These are phyloP conservation scores for Drosophila neocordata DNA, from an alignment of 1,140 invertebrate genomes.

Conservation along the genomic window DNA sequence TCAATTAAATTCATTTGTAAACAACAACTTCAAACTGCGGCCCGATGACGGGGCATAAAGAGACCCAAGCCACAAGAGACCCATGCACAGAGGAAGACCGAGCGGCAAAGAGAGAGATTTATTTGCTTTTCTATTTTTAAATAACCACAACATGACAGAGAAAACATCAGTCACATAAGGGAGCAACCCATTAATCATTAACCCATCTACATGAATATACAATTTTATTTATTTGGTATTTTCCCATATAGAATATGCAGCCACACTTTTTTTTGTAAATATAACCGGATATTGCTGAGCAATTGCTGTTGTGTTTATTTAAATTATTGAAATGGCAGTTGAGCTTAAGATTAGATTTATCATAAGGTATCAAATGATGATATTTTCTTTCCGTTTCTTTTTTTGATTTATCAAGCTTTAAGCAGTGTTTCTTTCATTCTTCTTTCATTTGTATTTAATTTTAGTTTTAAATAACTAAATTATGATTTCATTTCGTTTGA, in stretches of 20 bases:
- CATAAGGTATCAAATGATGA: no score
- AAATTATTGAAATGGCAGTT: no score
- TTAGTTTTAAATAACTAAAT: background rate
- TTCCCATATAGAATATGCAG: background rate
- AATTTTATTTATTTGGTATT: background rate
- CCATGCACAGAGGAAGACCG: slow-evolving; percentile 8
- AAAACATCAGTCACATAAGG: slow-evolving; percentile 8
- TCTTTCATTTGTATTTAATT: no score
- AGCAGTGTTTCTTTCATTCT: no score
- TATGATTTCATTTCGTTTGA: background rate
- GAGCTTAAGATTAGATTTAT: no score
- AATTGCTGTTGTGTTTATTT: no score
- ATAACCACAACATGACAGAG: slow-evolving; percentile 18
- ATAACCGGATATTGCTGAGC: no score
- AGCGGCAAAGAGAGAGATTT: slow-evolving; percentile 43
- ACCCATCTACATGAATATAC: background rate
- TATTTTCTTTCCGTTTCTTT: no score
- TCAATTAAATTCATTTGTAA: slow-evolving; percentile 82
- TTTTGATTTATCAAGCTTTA: no score
- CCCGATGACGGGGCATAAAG: slow-evolving; percentile 47
- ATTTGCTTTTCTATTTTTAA: slow-evolving; percentile 39
- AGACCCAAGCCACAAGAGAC: slow-evolving; percentile 17
- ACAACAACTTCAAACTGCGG: slow-evolving; percentile 63
- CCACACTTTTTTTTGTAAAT: background rate
- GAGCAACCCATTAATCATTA: slow-evolving; percentile 12